Evolutionary conservation across 1,140 invertebrate species (phyloP).

Genomic region (Paralvinella palmiformis): DNA sequence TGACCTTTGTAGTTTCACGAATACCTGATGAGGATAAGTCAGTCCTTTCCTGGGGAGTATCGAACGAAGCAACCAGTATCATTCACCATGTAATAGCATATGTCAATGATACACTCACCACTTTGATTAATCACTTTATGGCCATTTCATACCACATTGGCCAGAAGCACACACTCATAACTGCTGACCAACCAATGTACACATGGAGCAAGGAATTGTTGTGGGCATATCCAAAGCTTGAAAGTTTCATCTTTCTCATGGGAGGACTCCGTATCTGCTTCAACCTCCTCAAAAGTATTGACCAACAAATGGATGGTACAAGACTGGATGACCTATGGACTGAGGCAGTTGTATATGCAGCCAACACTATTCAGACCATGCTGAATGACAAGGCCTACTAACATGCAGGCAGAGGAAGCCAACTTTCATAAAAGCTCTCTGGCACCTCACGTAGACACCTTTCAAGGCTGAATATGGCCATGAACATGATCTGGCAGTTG

Average conservation of each 20-base stretch:
- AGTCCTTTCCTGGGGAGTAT: background rate
- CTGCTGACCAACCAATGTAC: conserved; percentile 18
- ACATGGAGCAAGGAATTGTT: background rate
- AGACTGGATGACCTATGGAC: conserved; percentile 18
- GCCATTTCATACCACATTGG: conserved; percentile 9
- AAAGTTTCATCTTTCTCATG: conserved; percentile 15
- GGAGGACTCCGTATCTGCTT: conserved; percentile 18
- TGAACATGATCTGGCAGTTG: background rate
- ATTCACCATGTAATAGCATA: background rate
- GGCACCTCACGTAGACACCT: background rate
- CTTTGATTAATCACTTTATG: conserved; percentile 1
- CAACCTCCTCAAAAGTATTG: conserved; percentile 20
- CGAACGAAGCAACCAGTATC: background rate
- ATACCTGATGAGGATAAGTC: no score
- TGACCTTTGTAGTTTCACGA: background rate
- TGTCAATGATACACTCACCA: background rate
- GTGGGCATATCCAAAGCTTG: conserved; percentile 10
- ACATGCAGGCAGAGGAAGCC: conserved; percentile 1
- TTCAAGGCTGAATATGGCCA: background rate
- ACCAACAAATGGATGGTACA: conserved; percentile 18
- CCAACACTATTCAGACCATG: conserved; percentile 9
- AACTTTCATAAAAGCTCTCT: background rate
- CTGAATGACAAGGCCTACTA: conserved; percentile 19
- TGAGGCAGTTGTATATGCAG: conserved; percentile 13
- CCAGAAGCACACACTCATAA: conserved; percentile 16